Conservation (phyloP, 2,797 vertebrate species). For the Hippoglossus hippoglossus region DNA sequence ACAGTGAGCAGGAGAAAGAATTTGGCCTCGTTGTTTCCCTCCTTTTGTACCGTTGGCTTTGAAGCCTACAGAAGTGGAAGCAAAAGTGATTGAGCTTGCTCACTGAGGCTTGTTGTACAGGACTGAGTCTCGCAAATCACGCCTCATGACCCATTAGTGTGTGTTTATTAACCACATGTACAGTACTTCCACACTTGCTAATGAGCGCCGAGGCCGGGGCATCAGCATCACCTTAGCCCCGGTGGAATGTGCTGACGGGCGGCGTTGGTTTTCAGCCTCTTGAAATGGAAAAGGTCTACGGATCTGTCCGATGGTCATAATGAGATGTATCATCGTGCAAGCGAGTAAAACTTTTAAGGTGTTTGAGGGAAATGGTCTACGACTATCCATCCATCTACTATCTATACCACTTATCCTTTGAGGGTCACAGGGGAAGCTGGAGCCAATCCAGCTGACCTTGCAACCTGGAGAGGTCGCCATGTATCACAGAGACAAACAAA, state of each 20-base stretch:
- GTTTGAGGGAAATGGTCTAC: slow-evolving; percentile 10
- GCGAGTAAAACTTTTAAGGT: too few relatives aligned
- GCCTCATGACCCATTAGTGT: slow-evolving; percentile 81
- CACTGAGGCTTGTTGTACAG: slow-evolving; percentile 82
- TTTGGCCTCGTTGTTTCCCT: slow-evolving; percentile 57
- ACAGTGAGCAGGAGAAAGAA: slow-evolving; percentile 40
- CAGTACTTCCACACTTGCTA: slow-evolving; percentile 50
- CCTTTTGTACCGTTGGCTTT: slow-evolving; percentile 76
- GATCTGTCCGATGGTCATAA: neutral
- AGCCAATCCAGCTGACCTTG: too few relatives aligned
- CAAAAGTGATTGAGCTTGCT: slow-evolving; percentile 82
- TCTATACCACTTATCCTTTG: too few relatives aligned
- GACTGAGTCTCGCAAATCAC: slow-evolving; percentile 79
- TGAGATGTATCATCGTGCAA: neutral
- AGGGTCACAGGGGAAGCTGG: too few relatives aligned
- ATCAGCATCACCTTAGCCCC: slow-evolving; percentile 11
- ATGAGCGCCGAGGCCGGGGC: slow-evolving; percentile 50
- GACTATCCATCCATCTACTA: too few relatives aligned
- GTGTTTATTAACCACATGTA: slow-evolving; percentile 63
- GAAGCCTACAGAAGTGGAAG: slow-evolving; percentile 82
- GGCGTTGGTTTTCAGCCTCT: neutral
- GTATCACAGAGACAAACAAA: too few relatives aligned
- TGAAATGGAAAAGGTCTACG: neutral
- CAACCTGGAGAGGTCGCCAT: too few relatives aligned
- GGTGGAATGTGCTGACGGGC: neutral